Conservation (phyloP, 53 echinoderm and acorn worm species). For the Holothuria scabra region DNA sequence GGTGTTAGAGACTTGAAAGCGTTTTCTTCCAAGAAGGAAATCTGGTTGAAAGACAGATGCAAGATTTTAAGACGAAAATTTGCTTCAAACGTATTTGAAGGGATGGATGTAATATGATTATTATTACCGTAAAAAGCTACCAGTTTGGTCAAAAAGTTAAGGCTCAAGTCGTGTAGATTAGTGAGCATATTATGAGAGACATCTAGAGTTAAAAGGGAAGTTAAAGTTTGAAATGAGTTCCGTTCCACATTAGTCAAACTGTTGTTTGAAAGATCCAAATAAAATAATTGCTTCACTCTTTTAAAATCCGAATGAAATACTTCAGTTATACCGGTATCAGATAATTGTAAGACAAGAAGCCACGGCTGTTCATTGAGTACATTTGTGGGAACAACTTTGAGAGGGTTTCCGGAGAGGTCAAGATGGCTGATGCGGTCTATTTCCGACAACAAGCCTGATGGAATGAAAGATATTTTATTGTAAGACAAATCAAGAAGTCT, state of each 20-base stretch:
- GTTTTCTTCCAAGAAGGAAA: not conserved
- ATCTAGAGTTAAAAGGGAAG: not conserved
- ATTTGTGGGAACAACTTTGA: constrained; percentile 12
- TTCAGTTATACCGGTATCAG: not conserved
- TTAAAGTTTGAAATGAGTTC: not conserved
- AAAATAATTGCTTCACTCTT: not conserved
- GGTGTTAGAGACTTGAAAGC: not conserved
- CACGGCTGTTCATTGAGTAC: constrained; percentile 1
- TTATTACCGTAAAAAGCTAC: not conserved
- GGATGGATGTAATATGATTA: not conserved
- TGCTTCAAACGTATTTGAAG: constrained; percentile 8
- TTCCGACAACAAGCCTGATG: not conserved
- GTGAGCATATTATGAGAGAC: constrained; percentile 6
- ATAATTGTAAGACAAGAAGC: not conserved
- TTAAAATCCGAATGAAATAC: not conserved
- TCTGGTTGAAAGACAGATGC: not conserved
- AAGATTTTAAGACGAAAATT: not conserved
- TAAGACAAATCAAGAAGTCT: constrained; percentile 11
- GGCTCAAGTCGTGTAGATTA: not conserved
- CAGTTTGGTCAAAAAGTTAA: constrained; percentile 4
- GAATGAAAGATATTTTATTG: constrained; percentile 3
- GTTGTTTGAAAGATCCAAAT: constrained; percentile 27
- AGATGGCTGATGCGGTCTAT: not conserved
- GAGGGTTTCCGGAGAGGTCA: constrained; percentile 6
- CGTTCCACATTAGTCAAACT: not conserved